phyloP scores from a whole-genome alignment of 2,113 vertebrate species.

The Symphodus melops region DNA sequence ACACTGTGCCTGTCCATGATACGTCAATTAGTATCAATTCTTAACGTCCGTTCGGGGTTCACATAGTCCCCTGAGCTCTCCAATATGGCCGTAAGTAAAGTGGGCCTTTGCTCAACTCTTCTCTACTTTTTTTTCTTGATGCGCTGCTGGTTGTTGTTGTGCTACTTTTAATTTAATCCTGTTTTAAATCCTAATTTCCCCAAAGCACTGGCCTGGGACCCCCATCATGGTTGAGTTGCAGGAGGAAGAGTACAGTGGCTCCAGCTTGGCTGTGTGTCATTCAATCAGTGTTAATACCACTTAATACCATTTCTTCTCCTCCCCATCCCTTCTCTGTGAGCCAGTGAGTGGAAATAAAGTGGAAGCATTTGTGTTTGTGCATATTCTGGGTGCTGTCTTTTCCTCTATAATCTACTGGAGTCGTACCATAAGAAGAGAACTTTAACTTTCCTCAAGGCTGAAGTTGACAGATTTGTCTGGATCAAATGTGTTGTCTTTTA shows the following conservation, averaged over 20 bases:
- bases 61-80: conserved; percentile 34
- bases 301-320: conserved; percentile 11
- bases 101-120: conserved; percentile 14
- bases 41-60: conserved; percentile 45
- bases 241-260: conserved; percentile 34
- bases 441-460: conserved; percentile 28
- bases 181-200: conserved; percentile 61
- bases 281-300: conserved; percentile 36
- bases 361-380: conserved; percentile 30
- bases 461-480: conserved; percentile 15
- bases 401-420: conserved; percentile 4
- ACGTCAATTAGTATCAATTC: conserved; percentile 72
- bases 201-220: conserved; percentile 51
- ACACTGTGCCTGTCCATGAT: conserved; percentile 60
- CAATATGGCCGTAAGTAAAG: conserved; percentile 30
- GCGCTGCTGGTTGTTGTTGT: conserved; percentile 32
- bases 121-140: conserved; percentile 23
- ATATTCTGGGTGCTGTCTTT: neutral
- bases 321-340: neutral
- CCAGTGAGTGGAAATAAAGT: conserved; percentile 40
- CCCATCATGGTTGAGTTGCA: conserved; percentile 30
- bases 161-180: conserved; percentile 57
- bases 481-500: neutral
- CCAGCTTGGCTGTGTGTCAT: conserved; percentile 40
- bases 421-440: conserved; percentile 7